Evolutionary conservation across 2,797 vertebrate genomes (phyloP).

Genomic region (Petrocephalus schoutedeni): DNA sequence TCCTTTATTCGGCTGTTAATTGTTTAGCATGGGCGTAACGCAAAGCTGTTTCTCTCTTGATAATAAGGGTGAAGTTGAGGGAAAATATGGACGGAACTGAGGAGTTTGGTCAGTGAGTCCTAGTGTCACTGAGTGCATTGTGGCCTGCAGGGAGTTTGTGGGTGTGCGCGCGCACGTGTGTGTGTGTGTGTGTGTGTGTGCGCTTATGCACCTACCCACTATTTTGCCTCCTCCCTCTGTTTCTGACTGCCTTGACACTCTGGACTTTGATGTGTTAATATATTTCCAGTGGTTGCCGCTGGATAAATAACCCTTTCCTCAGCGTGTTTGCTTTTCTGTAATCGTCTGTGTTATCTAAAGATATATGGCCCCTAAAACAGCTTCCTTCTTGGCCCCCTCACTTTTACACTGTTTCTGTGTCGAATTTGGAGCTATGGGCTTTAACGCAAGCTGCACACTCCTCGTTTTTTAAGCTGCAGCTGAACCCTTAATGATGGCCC

Average conservation of each 20-base stretch:
- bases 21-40: neutral
- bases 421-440: neutral
- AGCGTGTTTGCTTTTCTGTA: constrained; percentile 19
- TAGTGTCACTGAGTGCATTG: neutral
- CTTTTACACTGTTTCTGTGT: neutral
- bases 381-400: neutral
- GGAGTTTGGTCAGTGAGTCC: neutral
- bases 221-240: neutral
- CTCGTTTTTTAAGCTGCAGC: neutral
- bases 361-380: neutral
- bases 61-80: neutral
- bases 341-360: constrained; percentile 19
- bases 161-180: neutral
- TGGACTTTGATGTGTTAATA: constrained; percentile 42
- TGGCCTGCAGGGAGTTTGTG: constrained; percentile 21
- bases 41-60: constrained; percentile 6
- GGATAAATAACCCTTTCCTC: constrained; percentile 27
- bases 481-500: neutral
- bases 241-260: neutral
- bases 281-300: constrained; percentile 36
- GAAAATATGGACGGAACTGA: neutral
- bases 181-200: constrained; percentile 12
- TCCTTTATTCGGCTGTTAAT: neutral
- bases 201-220: neutral
- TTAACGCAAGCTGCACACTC: neutral